A percentile compares a stretch with the other conserved stretches of the same genome.
Conservation (phyloP, 2,797 vertebrate species). For the Coccyzus lansbergi region DNA sequence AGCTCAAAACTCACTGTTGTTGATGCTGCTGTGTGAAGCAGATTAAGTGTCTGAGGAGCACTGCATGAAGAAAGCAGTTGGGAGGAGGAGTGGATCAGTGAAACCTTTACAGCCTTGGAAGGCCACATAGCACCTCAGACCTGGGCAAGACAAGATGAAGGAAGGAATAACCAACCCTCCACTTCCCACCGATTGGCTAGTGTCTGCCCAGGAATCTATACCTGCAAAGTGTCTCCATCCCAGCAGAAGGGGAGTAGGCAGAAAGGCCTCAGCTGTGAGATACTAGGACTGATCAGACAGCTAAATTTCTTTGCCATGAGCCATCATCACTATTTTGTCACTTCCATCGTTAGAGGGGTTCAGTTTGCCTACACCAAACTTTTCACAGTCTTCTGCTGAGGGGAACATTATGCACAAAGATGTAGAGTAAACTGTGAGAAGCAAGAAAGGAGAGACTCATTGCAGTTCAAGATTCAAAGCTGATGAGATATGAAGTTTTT, state of each 20-base stretch:
- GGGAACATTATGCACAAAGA: background rate
- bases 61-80: background rate
- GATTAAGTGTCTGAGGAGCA: background rate
- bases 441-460: background rate
- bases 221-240: background rate
- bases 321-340: background rate
- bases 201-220: background rate
- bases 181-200: background rate
- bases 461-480: constrained; percentile 21
- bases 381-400: background rate
- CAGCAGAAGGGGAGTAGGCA: background rate
- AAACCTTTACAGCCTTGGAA: background rate
- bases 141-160: background rate
- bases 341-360: background rate
- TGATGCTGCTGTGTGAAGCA: background rate
- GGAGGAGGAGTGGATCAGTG: background rate
- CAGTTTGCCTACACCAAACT: background rate
- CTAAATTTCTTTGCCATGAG: background rate
- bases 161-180: background rate
- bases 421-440: constrained; percentile 2
- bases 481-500: background rate
- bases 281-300: background rate
- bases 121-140: background rate
- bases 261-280: background rate
- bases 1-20: background rate